These are phyloP conservation scores for Babylonia areolata DNA, from an alignment of 1,140 invertebrate genomes.

Conservation along the genomic window DNA sequence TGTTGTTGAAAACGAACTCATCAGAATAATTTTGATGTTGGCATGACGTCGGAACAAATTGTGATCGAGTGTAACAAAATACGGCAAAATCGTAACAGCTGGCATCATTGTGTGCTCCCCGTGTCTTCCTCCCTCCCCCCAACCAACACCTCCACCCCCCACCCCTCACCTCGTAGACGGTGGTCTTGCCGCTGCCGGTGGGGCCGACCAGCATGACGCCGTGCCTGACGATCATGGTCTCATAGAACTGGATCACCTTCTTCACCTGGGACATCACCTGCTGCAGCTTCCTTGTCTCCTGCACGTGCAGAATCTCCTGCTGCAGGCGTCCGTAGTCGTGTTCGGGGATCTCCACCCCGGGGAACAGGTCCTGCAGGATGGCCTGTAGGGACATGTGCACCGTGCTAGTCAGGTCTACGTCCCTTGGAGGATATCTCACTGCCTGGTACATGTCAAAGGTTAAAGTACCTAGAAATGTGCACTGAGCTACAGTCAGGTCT, in stretches of 20 bases:
- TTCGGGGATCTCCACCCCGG: slow-evolving; percentile 75
- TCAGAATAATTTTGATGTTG: too few relatives aligned
- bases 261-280: slow-evolving; percentile 68
- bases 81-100: too few relatives aligned
- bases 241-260: slow-evolving; percentile 77
- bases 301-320: slow-evolving; percentile 70
- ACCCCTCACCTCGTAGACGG: slow-evolving; percentile 74
- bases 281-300: slow-evolving; percentile 61
- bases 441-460: too few relatives aligned
- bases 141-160: neutral
- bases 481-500: too few relatives aligned
- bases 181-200: slow-evolving; percentile 77
- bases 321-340: slow-evolving; percentile 75
- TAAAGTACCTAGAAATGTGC: too few relatives aligned
- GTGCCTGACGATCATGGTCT: slow-evolving; percentile 76
- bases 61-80: too few relatives aligned
- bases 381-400: too few relatives aligned
- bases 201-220: slow-evolving; percentile 78
- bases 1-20: too few relatives aligned
- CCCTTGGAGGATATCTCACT: too few relatives aligned
- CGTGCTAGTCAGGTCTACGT: too few relatives aligned
- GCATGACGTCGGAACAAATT: too few relatives aligned
- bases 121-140: neutral
- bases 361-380: slow-evolving; percentile 77
- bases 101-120: too few relatives aligned